Evolutionary conservation across 2,888 invertebrate species (phyloP), one percentile per base, ranked within the genome.

Genomic region (Calliscelio sp.): DNA sequence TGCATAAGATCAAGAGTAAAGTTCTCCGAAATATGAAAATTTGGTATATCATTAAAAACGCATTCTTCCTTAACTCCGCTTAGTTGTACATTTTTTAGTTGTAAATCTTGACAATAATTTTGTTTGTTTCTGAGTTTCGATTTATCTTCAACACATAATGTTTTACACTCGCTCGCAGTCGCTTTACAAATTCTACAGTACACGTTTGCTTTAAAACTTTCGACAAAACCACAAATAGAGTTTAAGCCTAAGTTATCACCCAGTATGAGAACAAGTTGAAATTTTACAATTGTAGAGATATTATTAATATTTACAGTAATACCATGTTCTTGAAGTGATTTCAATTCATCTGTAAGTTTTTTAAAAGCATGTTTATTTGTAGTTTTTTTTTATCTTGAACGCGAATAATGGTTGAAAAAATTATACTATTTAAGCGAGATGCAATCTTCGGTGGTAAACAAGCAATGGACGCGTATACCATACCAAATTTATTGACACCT

Each of bases 171-270:
- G 35, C 77, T 55, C 51, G 83, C 81, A 46, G 63, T 57, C 20
- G 65, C 63, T 86, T 71, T 85, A 85, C 89, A 90, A 57, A 89
- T 85, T 66, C 91, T 79, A 77, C 90, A 90, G 71, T 74, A 89
- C 74, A 63, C 77, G 24, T 88, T 86, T 20, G 81, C 73, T 32
- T 85, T 81, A 84, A 89, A 89, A 22, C 73, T 71, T 25, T 79
- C 74, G 32, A 74, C 78, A 28, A 87, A 86, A 24, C 88, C 88
- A 24, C 84, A 74, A 14, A 87, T 86, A 46, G 81, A 49, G 84
- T 89, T 86, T 46, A 87, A 55, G 2, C 88, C 87, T 38, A 87
- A 85, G 78, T 89, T 88, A 61, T 89, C 88, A 10, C 87, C 88
- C 32, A 86, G 28, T 28, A 89, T 71, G 25, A 71, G 44, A 55